Percentiles rank a stretch among this genome's conserved stretches.
These are phyloP conservation scores for Laticauda laticaudata DNA, from an alignment of 2,113 vertebrate species.

Conservation along the genomic window DNA sequence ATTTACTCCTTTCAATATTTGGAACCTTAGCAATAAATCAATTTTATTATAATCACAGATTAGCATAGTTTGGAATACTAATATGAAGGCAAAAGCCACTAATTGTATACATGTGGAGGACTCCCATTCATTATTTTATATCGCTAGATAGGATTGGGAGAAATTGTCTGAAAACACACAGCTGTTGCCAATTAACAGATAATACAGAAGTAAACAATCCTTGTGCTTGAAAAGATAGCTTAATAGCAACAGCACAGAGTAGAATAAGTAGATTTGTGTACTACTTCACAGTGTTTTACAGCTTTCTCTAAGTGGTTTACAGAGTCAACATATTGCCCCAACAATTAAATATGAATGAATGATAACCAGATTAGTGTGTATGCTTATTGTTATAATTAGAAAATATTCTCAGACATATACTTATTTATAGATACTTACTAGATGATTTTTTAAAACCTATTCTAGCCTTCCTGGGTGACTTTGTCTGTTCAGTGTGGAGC, in stretches of 20 bases:
- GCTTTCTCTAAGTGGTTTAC: not conserved
- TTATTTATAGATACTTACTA: not conserved
- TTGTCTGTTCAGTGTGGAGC: constrained; percentile 93
- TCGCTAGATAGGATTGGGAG: not conserved
- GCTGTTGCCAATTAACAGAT: not conserved
- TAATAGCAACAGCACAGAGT: not conserved
- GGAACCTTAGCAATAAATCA: not conserved
- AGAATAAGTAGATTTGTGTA: not conserved
- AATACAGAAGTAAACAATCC: not conserved
- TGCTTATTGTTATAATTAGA: not conserved
- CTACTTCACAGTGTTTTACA: not conserved
- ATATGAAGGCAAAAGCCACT: not conserved
- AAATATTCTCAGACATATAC: not conserved
- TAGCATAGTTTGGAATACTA: not conserved
- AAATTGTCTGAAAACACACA: not conserved
- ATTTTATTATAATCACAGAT: not conserved
- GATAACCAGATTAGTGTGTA: not conserved
- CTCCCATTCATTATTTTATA: not conserved
- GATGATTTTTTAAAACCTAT: constrained; percentile 35
- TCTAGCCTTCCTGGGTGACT: constrained; percentile 95
- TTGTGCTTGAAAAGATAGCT: not conserved
- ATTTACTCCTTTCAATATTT: not conserved
- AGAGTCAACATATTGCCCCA: not conserved
- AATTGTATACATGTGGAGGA: not conserved
- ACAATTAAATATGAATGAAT: not conserved